Evolutionary conservation across 2,113 vertebrate species (phyloP).

Genomic region (Rhabdornis inornatus): DNA sequence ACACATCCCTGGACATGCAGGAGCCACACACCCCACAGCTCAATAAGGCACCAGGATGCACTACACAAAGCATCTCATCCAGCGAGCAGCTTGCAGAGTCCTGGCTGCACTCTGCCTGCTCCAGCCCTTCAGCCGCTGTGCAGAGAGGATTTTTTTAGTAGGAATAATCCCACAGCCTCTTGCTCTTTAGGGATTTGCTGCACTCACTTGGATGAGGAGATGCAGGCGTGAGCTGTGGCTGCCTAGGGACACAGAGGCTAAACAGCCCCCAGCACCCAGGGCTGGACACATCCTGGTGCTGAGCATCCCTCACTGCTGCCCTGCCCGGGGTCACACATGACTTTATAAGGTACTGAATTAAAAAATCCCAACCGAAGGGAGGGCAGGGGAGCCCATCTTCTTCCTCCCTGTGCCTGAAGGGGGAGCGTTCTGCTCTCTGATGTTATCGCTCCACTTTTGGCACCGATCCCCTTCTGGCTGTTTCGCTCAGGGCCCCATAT

Average conservation of each 20-base stretch:
- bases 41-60: accelerated
- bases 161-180: not conserved
- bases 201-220: not conserved
- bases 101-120: not conserved
- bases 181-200: not conserved
- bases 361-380: not conserved
- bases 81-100: not conserved
- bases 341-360: not conserved
- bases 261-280: accelerated
- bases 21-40: not conserved
- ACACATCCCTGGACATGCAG: not conserved
- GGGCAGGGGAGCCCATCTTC: not conserved
- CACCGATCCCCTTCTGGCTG: not conserved
- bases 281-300: accelerated
- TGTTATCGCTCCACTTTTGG: not conserved
- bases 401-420: constrained; percentile 36
- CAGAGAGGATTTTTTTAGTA: accelerated
- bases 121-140: not conserved
- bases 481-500: constrained; percentile 58
- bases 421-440: constrained; percentile 49
- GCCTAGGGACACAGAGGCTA: not conserved
- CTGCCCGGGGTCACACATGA: not conserved
- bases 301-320: not conserved
- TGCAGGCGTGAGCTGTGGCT: not conserved
- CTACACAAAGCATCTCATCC: not conserved